phyloP scores from a whole-genome alignment of 2,113 vertebrate genomes.

The Lampris megalopsis region DNA sequence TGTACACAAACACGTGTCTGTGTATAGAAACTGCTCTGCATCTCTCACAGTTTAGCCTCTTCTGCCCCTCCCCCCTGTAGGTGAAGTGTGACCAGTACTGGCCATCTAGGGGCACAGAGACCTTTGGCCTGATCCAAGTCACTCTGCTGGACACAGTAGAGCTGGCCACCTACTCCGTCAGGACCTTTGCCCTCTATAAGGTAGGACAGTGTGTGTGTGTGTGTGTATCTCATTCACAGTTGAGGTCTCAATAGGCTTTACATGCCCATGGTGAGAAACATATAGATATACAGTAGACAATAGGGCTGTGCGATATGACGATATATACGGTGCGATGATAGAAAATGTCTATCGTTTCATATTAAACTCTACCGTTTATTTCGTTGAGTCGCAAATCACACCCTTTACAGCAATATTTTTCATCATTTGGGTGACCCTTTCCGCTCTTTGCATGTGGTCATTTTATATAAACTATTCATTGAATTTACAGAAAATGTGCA shows the following conservation, averaged over 20 bases:
- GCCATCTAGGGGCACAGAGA: constrained; percentile 98
- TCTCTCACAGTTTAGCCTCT: constrained; percentile 20
- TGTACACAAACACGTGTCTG: neutral
- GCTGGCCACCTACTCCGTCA: constrained; percentile 94
- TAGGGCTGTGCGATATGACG: no score
- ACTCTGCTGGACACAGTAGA: constrained; percentile 96
- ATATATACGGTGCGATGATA: no score
- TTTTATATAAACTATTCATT: no score
- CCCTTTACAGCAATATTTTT: no score
- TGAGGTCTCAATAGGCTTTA: neutral
- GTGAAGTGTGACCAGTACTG: constrained; percentile 99
- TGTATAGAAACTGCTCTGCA: neutral
- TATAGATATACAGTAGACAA: no score
- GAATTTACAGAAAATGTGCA: no score
- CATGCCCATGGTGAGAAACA: neutral
- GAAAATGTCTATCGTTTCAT: no score
- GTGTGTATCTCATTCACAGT: neutral
- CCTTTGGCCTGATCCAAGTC: constrained; percentile 94
- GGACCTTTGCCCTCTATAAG: constrained; percentile 97
- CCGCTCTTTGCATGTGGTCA: no score
- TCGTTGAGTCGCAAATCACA: no score
- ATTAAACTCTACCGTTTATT: no score
- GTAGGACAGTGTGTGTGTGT: constrained; percentile 71
- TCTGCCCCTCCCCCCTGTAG: constrained; percentile 76
- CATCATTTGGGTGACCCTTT: no score